Evolutionary conservation across 2,113 vertebrate species (phyloP), one percentile per base, ranked within the genome.

Genomic region (Spheniscus mendiculus): DNA sequence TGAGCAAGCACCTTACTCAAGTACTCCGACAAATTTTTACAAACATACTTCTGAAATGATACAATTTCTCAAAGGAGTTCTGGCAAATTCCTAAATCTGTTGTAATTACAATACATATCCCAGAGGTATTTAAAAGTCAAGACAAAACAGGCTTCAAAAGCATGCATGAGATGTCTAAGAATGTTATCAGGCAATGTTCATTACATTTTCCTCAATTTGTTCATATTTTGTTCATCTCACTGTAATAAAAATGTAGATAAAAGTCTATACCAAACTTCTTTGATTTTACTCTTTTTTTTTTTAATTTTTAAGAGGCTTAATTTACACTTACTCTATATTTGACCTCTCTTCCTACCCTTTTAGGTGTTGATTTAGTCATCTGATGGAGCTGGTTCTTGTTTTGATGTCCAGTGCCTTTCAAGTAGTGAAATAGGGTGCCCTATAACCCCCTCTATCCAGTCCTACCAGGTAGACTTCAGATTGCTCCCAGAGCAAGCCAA

Each of bases 211-310:
- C 34, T 96, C 70, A 23, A 38, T 49, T 66, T 82, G 32, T 63
- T 90, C 5, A 0, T 38, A n/a, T 83, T 53, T 83, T 90, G 58
- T 86, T 87, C 22, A 66, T 87, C 36, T 94, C 45, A 25, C 26
- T 91, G 52, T 74, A 95, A 93, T 96, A 93, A 96, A 95, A 81
- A 76, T 69, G 6, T 56, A 72, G 52, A 84, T 79, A 36, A 79
- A 95, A 84, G 13, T 71, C 56, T 85, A 16, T 59, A 79, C 93
- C 58, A 47, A 80, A 76, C 21, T 86, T 45, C 9, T 40, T 90
- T 36, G 27, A 20, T 26, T 83, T 77, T 47, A 53, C 29, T 58
- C 9, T 62, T 44, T 30, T 30, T 45, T 29, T 36, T 30, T 45
- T 29, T 36, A 20, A 38, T 49, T 65, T 82, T 67, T 58, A 6